Percentiles rank a stretch among this genome's conserved stretches.
These are phyloP conservation scores for Chelidonichthys spinosus DNA, from an alignment of 2,797 vertebrate genomes.

Conservation along the genomic window DNA sequence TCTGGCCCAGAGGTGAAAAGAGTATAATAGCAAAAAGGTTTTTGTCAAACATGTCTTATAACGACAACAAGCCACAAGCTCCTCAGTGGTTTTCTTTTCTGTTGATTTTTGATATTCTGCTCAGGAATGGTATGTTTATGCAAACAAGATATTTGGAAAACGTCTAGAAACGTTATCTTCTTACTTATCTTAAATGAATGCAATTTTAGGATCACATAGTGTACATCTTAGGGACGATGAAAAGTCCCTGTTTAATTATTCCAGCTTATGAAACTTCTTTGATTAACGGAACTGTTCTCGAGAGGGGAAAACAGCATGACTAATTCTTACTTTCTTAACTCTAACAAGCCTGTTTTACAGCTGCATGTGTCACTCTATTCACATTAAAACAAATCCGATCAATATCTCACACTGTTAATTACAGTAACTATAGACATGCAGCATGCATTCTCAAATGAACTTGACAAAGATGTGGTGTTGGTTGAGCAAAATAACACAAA, in stretches of 20 bases:
- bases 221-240: background rate
- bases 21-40: conserved; percentile 27
- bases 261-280: conserved; percentile 5
- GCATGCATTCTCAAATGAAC: background rate
- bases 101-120: background rate
- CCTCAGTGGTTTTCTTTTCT: background rate
- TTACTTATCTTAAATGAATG: background rate
- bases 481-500: background rate
- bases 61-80: conserved; percentile 18
- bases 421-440: background rate
- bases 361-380: background rate
- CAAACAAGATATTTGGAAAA: background rate
- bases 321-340: background rate
- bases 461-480: background rate
- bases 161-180: background rate
- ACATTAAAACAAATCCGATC: background rate
- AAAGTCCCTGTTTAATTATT: conserved; percentile 16
- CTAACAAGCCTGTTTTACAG: background rate
- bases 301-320: background rate
- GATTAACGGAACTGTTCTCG: conserved; percentile 3
- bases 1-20: conserved; percentile 46
- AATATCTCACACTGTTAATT: background rate
- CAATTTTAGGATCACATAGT: background rate
- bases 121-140: background rate
- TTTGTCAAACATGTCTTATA: conserved; percentile 11